These are phyloP conservation scores for Ditula angustiorana DNA, from an alignment of 2,888 invertebrate species.

Conservation along the genomic window DNA sequence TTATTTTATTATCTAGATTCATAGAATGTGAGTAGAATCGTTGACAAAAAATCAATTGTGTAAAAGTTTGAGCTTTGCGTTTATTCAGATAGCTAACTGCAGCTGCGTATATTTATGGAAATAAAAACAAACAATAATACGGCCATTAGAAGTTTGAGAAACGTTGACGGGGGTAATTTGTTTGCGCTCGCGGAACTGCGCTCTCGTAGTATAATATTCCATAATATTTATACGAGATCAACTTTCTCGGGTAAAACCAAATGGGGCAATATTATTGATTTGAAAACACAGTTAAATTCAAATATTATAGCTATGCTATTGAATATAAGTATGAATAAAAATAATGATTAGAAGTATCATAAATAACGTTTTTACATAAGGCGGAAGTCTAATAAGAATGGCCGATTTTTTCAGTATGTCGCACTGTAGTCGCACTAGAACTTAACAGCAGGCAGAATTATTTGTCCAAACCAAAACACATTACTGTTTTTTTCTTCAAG, in stretches of 20 bases:
- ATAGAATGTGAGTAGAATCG: too few relatives aligned
- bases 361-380: too few relatives aligned
- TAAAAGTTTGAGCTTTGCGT: neutral
- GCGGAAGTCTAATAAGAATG: too few relatives aligned
- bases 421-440: too few relatives aligned
- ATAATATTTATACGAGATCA: constrained; percentile 74
- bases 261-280: neutral
- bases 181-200: constrained; percentile 58
- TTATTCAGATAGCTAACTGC: neutral
- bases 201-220: constrained; percentile 54
- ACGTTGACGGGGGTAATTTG: constrained; percentile 68
- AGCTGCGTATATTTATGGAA: neutral
- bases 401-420: too few relatives aligned
- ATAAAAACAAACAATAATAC: constrained; percentile 52
- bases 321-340: too few relatives aligned
- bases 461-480: too few relatives aligned
- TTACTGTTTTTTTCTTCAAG: too few relatives aligned
- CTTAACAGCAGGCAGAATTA: too few relatives aligned
- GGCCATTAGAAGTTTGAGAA: constrained; percentile 64
- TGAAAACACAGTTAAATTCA: neutral
- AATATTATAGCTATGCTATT: neutral
- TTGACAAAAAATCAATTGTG: neutral
- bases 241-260: constrained; percentile 42
- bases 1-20: neutral
- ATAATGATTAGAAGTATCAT: too few relatives aligned